Conservation (phyloP, 1,140 invertebrate species). For the Drosophila punjabiensis region DNA sequence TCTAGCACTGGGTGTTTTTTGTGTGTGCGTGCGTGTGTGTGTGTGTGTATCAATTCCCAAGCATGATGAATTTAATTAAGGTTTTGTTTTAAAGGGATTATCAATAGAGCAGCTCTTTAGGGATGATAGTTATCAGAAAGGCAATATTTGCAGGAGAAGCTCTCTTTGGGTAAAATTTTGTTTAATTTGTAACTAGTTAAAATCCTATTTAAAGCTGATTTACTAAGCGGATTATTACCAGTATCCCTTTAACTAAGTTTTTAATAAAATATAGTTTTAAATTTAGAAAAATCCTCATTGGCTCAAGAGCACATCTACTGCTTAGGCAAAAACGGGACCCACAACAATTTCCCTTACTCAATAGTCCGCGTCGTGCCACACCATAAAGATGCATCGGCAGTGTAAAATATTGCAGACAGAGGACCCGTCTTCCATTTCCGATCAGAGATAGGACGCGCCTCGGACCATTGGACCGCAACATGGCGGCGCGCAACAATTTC, state of each 20-base stretch:
- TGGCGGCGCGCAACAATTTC: slow-evolving; percentile 69
- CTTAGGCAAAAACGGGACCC: background rate
- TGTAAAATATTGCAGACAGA: background rate
- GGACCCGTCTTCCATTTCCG: slow-evolving; percentile 42
- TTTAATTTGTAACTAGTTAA: too few species aligned
- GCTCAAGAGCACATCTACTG: background rate
- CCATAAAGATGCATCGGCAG: slow-evolving; percentile 20
- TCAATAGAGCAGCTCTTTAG: background rate
- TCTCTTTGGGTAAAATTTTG: too few species aligned
- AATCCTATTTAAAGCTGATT: background rate
- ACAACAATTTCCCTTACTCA: background rate
- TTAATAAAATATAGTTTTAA: background rate
- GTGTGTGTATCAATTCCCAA: slow-evolving; percentile 6
- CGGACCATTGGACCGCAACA: slow-evolving; percentile 40
- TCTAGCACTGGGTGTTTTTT: slow-evolving; percentile 12
- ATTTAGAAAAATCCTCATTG: background rate
- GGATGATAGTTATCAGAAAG: background rate
- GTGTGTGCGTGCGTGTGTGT: slow-evolving; percentile 10
- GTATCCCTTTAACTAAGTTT: background rate
- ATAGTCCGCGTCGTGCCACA: slow-evolving; percentile 31
- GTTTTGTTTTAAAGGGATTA: background rate
- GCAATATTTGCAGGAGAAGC: background rate
- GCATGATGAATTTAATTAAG: slow-evolving; percentile 21
- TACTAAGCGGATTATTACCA: background rate
- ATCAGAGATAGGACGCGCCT: slow-evolving; percentile 61